Evolutionary conservation across 2,888 invertebrate species (phyloP).

Genomic region (Cryptus armator): DNA sequence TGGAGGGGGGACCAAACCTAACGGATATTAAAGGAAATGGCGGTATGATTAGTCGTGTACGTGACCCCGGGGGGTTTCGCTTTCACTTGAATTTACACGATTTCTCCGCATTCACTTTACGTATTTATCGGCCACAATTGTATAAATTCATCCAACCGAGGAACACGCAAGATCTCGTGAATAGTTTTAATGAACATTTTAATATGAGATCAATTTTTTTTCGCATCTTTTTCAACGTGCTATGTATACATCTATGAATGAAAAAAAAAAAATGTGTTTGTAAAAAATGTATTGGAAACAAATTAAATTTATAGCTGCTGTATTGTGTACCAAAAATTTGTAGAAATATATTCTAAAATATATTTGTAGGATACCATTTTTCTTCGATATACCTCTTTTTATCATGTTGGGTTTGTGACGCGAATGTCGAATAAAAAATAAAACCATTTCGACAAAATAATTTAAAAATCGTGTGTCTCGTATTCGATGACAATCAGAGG

Average conservation of each 20-base stretch:
- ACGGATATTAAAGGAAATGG: conserved; percentile 85
- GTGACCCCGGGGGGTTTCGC: conserved; percentile 81
- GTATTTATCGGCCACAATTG: conserved; percentile 1
- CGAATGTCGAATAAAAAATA: no score
- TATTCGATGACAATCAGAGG: no score
- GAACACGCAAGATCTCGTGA: background rate
- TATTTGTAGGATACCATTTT: no score
- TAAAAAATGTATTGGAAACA: background rate
- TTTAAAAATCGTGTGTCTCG: no score
- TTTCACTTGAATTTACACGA: conserved; percentile 74
- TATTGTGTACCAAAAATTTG: no score
- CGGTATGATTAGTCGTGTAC: conserved; percentile 85
- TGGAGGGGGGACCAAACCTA: conserved; percentile 72
- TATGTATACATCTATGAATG: background rate
- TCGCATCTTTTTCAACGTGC: background rate
- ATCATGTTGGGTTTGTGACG: no score
- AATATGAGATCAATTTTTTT: background rate
- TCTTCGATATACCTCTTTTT: no score
- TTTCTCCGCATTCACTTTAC: conserved; percentile 66
- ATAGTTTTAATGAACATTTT: background rate
- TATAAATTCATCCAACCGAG: conserved; percentile 4
- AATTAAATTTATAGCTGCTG: no score
- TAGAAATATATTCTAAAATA: no score
- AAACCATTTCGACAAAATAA: no score
- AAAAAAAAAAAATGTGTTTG: background rate